These are phyloP conservation scores for Sitta europaea DNA, from an alignment of 2,113 vertebrate genomes.

Conservation along the genomic window DNA sequence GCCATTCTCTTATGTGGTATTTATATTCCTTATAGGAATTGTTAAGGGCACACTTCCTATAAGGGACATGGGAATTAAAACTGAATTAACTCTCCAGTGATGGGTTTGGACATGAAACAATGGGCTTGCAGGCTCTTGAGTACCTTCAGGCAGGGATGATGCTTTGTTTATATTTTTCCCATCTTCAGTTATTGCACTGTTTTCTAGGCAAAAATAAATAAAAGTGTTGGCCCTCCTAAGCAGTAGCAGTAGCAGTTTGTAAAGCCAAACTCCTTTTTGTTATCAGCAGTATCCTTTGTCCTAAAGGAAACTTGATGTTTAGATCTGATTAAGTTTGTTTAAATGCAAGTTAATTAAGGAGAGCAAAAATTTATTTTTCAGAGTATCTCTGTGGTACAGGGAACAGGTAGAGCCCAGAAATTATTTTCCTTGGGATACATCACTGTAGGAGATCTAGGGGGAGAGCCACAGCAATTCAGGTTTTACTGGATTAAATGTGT, in stretches of 20 bases:
- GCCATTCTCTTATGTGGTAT: background rate
- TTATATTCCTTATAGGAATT: background rate
- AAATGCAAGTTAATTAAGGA: background rate
- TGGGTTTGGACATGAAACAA: background rate
- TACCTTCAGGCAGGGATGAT: background rate
- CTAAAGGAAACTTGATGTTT: background rate
- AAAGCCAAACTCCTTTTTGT: background rate
- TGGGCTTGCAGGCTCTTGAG: background rate
- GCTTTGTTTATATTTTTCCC: background rate
- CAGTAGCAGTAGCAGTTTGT: background rate
- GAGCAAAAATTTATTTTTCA: background rate
- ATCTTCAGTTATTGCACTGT: background rate
- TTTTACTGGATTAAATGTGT: background rate
- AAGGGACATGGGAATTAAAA: background rate
- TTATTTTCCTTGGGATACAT: background rate
- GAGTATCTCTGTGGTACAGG: background rate
- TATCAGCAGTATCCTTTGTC: background rate
- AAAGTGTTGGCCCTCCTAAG: background rate
- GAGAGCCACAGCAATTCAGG: background rate
- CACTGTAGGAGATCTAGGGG: background rate
- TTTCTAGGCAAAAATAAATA: background rate
- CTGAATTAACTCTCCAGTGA: background rate
- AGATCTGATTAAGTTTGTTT: background rate
- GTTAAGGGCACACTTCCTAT: background rate
- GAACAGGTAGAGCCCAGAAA: background rate